Evolutionary conservation across 2,113 vertebrate genomes (phyloP).

Genomic region (Gopherus evgoodei): DNA sequence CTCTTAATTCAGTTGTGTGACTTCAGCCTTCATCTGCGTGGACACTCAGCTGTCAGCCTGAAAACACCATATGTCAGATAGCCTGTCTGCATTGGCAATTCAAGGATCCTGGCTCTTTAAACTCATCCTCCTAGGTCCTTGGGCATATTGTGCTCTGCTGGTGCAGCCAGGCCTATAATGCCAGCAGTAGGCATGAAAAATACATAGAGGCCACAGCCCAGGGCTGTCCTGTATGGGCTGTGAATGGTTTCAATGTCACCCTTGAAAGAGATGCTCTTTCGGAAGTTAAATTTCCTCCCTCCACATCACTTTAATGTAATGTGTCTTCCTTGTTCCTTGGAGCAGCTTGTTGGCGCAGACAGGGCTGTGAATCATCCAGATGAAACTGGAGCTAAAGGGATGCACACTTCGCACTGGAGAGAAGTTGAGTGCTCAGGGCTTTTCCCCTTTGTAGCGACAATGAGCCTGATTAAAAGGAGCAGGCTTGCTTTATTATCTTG

Average conservation of each 20-base stretch:
- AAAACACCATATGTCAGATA: background rate
- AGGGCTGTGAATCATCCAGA: background rate
- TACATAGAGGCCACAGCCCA: background rate
- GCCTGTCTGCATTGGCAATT: background rate
- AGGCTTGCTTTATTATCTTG: background rate
- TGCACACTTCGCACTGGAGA: background rate
- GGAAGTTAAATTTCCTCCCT: background rate
- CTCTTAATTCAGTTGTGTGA: background rate
- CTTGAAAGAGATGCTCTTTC: background rate
- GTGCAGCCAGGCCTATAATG: background rate
- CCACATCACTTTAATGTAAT: background rate
- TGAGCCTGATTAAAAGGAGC: background rate
- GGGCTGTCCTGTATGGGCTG: background rate
- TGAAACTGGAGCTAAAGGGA: background rate
- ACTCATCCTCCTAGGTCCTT: background rate
- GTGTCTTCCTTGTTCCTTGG: background rate
- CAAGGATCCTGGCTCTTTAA: background rate
- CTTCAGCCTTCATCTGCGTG: background rate
- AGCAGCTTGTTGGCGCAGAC: background rate
- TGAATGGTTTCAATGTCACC: background rate
- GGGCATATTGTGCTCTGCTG: rapidly evolving
- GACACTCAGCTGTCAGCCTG: background rate
- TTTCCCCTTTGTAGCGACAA: background rate
- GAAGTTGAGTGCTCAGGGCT: background rate
- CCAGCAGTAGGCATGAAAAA: background rate